These are phyloP conservation scores for Oriolus oriolus DNA, from an alignment of 2,113 vertebrate species.

Conservation along the genomic window DNA sequence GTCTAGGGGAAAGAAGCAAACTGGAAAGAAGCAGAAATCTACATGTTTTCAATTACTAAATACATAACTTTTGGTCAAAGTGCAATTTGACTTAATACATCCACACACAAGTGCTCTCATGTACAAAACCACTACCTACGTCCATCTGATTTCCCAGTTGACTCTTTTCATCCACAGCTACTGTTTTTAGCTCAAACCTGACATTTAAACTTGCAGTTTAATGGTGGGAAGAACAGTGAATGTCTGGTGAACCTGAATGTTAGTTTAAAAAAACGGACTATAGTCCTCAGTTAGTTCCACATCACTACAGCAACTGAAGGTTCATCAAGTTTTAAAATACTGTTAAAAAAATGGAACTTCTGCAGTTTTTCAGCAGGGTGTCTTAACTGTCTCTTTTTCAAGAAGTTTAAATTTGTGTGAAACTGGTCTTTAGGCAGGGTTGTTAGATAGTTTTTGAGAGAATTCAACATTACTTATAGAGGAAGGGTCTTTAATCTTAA, in stretches of 20 bases:
- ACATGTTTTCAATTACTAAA: not conserved
- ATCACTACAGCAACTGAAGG: not conserved
- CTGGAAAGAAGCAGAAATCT: not conserved
- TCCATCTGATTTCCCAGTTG: not conserved
- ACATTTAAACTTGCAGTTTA: not conserved
- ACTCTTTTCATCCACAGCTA: not conserved
- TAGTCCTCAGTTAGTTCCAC: not conserved
- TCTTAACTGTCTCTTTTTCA: not conserved
- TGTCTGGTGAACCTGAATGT: not conserved
- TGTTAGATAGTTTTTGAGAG: not conserved
- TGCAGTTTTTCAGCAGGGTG: not conserved
- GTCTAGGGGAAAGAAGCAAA: not conserved
- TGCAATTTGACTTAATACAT: not conserved
- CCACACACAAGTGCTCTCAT: not conserved
- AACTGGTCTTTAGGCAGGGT: not conserved
- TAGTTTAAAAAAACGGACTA: accelerated
- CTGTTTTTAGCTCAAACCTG: not conserved
- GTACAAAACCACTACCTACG: accelerated
- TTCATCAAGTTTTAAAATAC: not conserved
- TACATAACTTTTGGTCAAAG: not conserved
- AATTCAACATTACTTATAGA: not conserved
- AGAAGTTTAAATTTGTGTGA: not conserved
- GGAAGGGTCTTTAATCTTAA: not conserved
- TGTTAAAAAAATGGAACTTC: not conserved
- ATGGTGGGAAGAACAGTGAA: not conserved